These are phyloP conservation scores for Caloenas nicobarica DNA, from an alignment of 2,113 vertebrate species.

Conservation along the genomic window DNA sequence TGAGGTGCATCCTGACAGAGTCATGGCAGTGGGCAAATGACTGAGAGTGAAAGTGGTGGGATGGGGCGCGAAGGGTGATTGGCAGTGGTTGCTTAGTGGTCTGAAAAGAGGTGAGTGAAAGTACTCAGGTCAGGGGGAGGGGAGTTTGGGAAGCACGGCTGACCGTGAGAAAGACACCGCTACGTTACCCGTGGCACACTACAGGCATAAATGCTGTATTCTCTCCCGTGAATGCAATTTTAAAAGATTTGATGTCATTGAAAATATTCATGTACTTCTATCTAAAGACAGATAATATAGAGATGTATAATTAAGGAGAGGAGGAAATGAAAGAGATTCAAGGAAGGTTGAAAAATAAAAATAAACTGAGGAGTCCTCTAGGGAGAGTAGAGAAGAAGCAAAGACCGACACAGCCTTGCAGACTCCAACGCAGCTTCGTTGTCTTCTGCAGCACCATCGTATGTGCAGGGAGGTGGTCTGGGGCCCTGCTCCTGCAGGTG, in stretches of 20 bases:
- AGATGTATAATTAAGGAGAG: background rate
- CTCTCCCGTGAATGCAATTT: background rate
- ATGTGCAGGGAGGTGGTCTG: fast-evolving
- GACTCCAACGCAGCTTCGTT: background rate
- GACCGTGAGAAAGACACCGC: background rate
- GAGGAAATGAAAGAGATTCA: conserved; percentile 49
- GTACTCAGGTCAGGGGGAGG: background rate
- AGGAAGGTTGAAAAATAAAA: conserved; percentile 34
- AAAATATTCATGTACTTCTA: background rate
- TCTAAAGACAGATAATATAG: background rate
- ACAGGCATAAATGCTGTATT: background rate
- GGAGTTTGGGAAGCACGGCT: background rate
- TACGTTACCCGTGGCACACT: fast-evolving
- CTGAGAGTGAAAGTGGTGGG: background rate
- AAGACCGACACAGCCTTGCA: background rate
- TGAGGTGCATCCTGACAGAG: background rate
- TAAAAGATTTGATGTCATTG: background rate
- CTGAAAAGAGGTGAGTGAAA: conserved; percentile 31
- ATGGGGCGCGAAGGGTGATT: background rate
- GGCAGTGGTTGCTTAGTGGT: conserved; percentile 42
- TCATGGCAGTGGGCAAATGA: background rate
- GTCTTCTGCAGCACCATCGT: background rate
- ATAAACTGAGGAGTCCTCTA: conserved; percentile 20
- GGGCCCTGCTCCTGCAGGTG: fast-evolving
- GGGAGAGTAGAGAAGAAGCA: background rate